Evolutionary conservation across 1,140 invertebrate species (phyloP).

Genomic region (Papilio aristodemus): DNA sequence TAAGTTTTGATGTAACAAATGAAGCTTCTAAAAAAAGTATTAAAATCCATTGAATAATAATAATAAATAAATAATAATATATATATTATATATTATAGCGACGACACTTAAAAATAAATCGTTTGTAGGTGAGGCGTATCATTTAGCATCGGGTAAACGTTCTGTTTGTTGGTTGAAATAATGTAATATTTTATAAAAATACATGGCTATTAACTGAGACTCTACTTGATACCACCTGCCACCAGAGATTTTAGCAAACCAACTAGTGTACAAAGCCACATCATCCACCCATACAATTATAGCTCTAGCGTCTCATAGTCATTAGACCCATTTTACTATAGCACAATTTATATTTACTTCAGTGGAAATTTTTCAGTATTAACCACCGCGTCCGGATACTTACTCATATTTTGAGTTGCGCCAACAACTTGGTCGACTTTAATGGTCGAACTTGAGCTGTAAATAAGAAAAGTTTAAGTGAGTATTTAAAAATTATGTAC

Average conservation of each 20-base stretch:
- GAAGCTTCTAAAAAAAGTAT: too few species aligned
- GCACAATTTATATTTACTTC: slow-evolving; percentile 14
- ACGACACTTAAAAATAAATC: too few species aligned
- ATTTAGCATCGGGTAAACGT: too few species aligned
- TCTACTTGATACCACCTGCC: slow-evolving; percentile 1
- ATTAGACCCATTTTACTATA: not conserved
- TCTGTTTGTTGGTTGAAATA: too few species aligned
- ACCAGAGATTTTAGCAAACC: not conserved
- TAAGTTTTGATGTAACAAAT: too few species aligned
- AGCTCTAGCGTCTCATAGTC: not conserved
- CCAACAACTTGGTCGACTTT: slow-evolving; percentile 46
- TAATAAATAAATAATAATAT: too few species aligned
- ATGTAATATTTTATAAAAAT: too few species aligned
- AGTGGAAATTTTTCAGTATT: slow-evolving; percentile 23
- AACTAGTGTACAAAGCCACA: not conserved
- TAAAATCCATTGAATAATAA: too few species aligned
- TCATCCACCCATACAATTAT: not conserved
- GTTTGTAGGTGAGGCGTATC: too few species aligned
- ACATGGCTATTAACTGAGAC: slow-evolving; percentile 4
- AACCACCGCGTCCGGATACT: slow-evolving; percentile 35
- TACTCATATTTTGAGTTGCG: slow-evolving; percentile 42
- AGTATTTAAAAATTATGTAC: slow-evolving; percentile 40
- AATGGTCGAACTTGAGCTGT: slow-evolving; percentile 48
- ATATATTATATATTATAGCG: too few species aligned
- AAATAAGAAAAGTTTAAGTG: slow-evolving; percentile 46